Base-by-base conservation (phyloP, 1,140 invertebrate species). In the Zaprionus africanus region DNA sequence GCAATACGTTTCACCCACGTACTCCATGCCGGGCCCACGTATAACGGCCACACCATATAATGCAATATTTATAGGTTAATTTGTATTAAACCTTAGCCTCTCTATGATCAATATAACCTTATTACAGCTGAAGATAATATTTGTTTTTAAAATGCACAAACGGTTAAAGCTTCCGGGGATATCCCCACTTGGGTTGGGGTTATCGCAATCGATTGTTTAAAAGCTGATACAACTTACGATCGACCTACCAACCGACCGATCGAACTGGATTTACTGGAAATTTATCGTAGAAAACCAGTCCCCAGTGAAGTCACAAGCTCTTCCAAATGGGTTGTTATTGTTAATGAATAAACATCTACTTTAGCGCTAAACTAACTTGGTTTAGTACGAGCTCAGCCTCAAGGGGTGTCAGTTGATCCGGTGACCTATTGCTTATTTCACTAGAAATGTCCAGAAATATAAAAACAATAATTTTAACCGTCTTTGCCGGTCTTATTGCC, bases 21-120 rank as follows among this genome's bases (percentile, higher is more conserved):
- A 62, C 34, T 83, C 84, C 4, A 92, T 92, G 91, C 51, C 81
- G 0, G 90, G 90, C n/a, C 82, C 83, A 24, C 87, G 84, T 3
- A 57, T 92, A 3, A 91, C 86, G n/a, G 58, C 74, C 13, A 83
- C 76, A 1, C 84, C 91, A 4, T 92, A 92, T 51, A 78, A 90
- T 65, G 49, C 54, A 11, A 85, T 92, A 43, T 75, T 86, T 9
- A 92, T 92, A 54, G 91, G 91, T 11, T 92, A 78, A 71, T 26
- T 34, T 19, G 7, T n/a, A 53, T 31, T 22, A 11, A 17, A 46
- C 9, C 7, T 4, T 46, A 46, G 7, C 38, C 38, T 9, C n/a
- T 2, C 0, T 7, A 43, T 43, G n/a, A 17, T 7, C 3, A n/a
- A 15, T n/a, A 41, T 15, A 5, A 15, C 36, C 12, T 38, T 15